Conservation (phyloP, 1,140 invertebrate species). For the Drosophila sp. region DNA sequence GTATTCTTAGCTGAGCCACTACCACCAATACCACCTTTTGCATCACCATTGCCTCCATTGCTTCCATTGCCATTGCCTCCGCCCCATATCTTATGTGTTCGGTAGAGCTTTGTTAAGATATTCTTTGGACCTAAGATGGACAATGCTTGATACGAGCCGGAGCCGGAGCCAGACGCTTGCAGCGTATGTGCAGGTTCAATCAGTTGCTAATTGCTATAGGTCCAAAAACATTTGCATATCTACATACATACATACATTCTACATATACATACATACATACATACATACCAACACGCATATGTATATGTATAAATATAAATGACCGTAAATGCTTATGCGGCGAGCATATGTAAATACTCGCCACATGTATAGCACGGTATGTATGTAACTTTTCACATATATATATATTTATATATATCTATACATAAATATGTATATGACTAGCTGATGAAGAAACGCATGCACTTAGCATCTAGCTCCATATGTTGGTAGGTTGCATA, state of each 20-base stretch:
- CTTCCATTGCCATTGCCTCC: slow-evolving; percentile 7
- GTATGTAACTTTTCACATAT: background rate
- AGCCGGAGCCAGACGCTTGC: slow-evolving; percentile 30
- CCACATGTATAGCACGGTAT: slow-evolving; percentile 11
- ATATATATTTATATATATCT: background rate
- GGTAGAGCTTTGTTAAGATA: slow-evolving; percentile 77
- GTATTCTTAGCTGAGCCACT: slow-evolving; percentile 57
- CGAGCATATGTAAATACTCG: slow-evolving; percentile 49
- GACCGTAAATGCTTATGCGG: slow-evolving; percentile 35
- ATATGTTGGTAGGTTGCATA: background rate
- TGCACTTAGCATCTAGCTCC: background rate
- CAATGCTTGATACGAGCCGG: slow-evolving; percentile 53
- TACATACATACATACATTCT: slow-evolving; percentile 16
- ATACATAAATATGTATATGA: background rate
- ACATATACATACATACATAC: slow-evolving; percentile 11
- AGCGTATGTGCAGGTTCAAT: slow-evolving; percentile 75
- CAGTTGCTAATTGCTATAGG: slow-evolving; percentile 77
- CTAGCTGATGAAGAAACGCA: slow-evolving; percentile 4
- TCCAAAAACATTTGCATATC: slow-evolving; percentile 48
- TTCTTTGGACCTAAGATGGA: slow-evolving; percentile 75
- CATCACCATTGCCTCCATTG: background rate
- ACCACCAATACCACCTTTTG: slow-evolving; percentile 18
- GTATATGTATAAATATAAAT: slow-evolving; percentile 19
- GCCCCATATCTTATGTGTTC: slow-evolving; percentile 64
- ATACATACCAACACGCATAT: background rate